Percentiles rank a stretch among this genome's conserved stretches.
Evolutionary conservation across 2,797 vertebrate species (phyloP).

Genomic region (Periparus ater): DNA sequence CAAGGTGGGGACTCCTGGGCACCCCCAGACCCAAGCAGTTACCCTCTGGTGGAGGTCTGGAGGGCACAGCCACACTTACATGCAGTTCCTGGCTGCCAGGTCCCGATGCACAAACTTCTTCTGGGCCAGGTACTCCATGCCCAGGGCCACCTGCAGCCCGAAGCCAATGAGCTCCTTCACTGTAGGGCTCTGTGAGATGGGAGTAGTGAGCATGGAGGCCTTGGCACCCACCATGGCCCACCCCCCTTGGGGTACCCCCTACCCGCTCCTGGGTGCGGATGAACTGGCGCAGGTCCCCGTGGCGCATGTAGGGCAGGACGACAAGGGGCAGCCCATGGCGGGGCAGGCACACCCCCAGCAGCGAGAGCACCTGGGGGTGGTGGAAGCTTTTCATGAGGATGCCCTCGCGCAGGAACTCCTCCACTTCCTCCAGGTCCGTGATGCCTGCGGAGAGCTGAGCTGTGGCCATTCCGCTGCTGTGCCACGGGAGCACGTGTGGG

Average conservation of each 20-base stretch:
- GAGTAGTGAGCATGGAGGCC: neutral
- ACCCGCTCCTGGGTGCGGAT: constrained; percentile 91
- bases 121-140: constrained; percentile 97
- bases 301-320: constrained; percentile 94
- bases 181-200: constrained; percentile 86
- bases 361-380: constrained; percentile 90
- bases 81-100: constrained; percentile 96
- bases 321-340: constrained; percentile 88
- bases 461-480: fast-evolving
- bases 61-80: constrained; percentile 78
- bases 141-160: constrained; percentile 92
- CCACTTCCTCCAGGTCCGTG: constrained; percentile 94
- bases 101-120: constrained; percentile 98
- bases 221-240: fast-evolving
- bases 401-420: constrained; percentile 94
- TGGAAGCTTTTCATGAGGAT: constrained; percentile 96
- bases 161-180: constrained; percentile 96
- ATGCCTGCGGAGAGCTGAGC: constrained; percentile 80
- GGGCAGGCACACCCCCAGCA: constrained; percentile 91
- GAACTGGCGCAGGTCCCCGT: constrained; percentile 93
- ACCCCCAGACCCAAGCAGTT: fast-evolving
- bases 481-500: fast-evolving
- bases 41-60: neutral
- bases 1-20: neutral
- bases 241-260: neutral